phyloP scores from a whole-genome alignment of 2,797 vertebrate species.

The Thripadectes ignobilis region DNA sequence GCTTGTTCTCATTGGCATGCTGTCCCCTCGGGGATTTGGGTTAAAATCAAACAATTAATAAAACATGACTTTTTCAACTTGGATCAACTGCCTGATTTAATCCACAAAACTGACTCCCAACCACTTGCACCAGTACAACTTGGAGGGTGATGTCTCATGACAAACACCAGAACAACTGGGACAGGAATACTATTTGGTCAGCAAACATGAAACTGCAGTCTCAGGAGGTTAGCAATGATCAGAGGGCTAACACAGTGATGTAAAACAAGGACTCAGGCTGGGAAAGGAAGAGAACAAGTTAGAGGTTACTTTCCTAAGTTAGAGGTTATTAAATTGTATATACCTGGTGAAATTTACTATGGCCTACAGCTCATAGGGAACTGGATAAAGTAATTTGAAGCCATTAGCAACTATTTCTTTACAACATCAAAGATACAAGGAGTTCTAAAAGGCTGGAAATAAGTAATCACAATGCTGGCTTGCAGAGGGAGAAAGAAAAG shows the following conservation, averaged over 20 bases:
- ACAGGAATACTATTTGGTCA: background rate
- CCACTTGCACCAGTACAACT: slow-evolving; percentile 21
- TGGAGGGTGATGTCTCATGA: slow-evolving; percentile 41
- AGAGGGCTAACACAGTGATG: background rate
- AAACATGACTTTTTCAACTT: slow-evolving; percentile 52
- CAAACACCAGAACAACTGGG: slow-evolving; percentile 46
- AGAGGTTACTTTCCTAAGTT: background rate
- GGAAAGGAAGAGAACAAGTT: background rate
- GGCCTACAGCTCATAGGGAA: background rate
- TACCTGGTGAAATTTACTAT: background rate
- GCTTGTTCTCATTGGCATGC: background rate
- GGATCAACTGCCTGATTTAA: slow-evolving; percentile 37
- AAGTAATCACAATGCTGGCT: background rate
- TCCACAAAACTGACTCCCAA: slow-evolving; percentile 32
- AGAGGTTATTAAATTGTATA: background rate
- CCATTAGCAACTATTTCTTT: background rate
- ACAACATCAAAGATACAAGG: background rate
- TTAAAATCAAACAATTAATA: slow-evolving; percentile 56
- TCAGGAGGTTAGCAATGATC: background rate
- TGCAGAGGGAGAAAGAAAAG: background rate
- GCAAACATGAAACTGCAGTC: background rate
- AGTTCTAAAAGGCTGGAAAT: background rate
- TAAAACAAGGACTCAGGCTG: background rate
- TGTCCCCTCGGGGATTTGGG: background rate
- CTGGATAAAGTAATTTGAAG: background rate